Percentiles rank a stretch among this genome's conserved stretches.
phyloP scores from a whole-genome alignment of 2,888 invertebrate species.

The Diplazon laetatorius region DNA sequence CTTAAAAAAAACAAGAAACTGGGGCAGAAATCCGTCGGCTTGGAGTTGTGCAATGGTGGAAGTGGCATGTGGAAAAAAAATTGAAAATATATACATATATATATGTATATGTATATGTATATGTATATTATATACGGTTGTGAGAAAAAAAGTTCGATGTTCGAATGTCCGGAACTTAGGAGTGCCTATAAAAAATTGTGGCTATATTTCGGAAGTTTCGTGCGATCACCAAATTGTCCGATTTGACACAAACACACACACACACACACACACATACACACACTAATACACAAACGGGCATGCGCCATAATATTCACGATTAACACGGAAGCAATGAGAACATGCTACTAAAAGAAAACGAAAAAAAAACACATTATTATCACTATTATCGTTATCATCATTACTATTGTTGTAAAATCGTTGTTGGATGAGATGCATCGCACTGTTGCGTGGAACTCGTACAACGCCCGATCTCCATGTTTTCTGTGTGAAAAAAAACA shows the following conservation, averaged over 20 bases:
- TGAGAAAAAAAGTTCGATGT: slow-evolving; percentile 64
- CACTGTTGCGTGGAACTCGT: slow-evolving; percentile 37
- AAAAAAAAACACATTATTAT: slow-evolving; percentile 46
- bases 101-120: not conserved
- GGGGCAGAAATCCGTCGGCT: no score
- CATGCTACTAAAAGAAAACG: slow-evolving; percentile 38
- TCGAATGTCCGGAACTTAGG: slow-evolving; percentile 53
- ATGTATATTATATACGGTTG: slow-evolving; percentile 34
- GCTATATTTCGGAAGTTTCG: slow-evolving; percentile 11
- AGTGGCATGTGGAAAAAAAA: not conserved
- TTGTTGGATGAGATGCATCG: slow-evolving; percentile 19
- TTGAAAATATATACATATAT: not conserved
- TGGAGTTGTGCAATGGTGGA: no score
- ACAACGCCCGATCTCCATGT: slow-evolving; percentile 19
- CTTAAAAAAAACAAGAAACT: no score
- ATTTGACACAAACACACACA: no score
- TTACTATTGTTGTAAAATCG: slow-evolving; percentile 62
- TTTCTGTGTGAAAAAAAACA: slow-evolving; percentile 3
- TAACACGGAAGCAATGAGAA: slow-evolving; percentile 22
- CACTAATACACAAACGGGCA: no score
- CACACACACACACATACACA: slow-evolving; percentile 10
- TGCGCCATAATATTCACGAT: no score
- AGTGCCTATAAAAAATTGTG: slow-evolving; percentile 37
- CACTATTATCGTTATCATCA: no score
- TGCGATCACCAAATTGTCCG: slow-evolving; percentile 46